Conservation (phyloP, 2,888 invertebrate genomes). For the Heliconius aoede region DNA sequence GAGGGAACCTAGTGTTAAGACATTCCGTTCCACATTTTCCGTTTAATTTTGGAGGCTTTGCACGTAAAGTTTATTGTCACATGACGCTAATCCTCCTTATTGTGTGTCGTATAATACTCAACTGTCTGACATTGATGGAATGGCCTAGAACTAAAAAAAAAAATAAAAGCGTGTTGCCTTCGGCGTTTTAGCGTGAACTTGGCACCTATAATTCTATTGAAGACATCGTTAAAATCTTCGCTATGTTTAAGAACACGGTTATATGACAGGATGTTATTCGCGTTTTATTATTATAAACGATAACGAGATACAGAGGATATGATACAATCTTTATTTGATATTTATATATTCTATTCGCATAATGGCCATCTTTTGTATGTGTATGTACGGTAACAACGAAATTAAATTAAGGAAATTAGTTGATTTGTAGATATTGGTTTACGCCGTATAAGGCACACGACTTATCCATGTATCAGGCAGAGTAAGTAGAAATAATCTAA, state of each 20-base stretch:
- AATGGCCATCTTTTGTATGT: background rate
- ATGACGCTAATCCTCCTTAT: constrained; percentile 5
- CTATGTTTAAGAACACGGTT: constrained; percentile 10
- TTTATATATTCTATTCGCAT: background rate
- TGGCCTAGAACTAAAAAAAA: constrained; percentile 7
- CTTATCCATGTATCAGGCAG: background rate
- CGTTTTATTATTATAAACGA: constrained; percentile 10
- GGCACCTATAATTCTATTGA: constrained; percentile 9
- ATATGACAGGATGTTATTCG: constrained; percentile 21
- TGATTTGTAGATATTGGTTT: background rate
- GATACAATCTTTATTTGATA: background rate
- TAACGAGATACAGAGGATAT: background rate
- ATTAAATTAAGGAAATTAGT: background rate
- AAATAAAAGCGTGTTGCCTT: background rate
- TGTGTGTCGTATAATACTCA: constrained; percentile 1
- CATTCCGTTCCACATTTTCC: background rate
- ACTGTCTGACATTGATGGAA: constrained; percentile 7
- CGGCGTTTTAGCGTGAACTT: constrained; percentile 11
- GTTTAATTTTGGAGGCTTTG: no score
- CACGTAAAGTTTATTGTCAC: no score
- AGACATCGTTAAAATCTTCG: constrained; percentile 16
- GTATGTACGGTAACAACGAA: no score
- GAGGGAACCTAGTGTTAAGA: no score
- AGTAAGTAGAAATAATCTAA: background rate
- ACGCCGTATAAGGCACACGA: no score